A percentile compares a stretch with the other conserved stretches of the same genome.
These are phyloP conservation scores for Zaprionus obscuricornis DNA, from an alignment of 2,888 invertebrate genomes.

Conservation along the genomic window DNA sequence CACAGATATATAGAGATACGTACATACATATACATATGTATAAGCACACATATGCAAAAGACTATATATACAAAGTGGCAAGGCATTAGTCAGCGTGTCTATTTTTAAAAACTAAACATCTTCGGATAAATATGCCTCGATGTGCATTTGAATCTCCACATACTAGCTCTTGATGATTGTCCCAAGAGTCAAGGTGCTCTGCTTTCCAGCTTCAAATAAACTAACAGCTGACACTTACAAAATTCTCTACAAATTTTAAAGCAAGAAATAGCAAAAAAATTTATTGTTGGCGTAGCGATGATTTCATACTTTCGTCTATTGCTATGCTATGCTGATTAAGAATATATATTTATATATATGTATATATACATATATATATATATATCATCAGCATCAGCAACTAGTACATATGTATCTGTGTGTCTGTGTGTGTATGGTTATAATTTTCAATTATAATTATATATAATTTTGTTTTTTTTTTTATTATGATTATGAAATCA, in stretches of 20 bases:
- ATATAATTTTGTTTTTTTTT: too few species aligned
- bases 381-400: not conserved
- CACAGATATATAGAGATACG: constrained; percentile 1
- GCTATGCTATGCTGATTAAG: not conserved
- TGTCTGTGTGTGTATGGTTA: constrained; percentile 22
- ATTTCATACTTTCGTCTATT: too few species aligned
- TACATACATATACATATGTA: not conserved
- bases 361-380: too few species aligned
- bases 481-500: too few species aligned
- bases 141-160: constrained; percentile 17
- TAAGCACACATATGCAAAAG: not conserved
- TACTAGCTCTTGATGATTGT: constrained; percentile 11
- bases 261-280: not conserved
- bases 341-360: not conserved
- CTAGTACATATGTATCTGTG: not conserved
- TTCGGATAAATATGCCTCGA: constrained; percentile 8
- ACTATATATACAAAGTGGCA: not conserved
- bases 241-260: not conserved
- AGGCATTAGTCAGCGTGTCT: constrained; percentile 44
- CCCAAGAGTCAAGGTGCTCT: constrained; percentile 9
- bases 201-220: constrained; percentile 9
- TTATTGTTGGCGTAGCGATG: too few species aligned
- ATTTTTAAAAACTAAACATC: constrained; percentile 41
- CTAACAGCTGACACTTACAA: constrained; percentile 37
- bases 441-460: too few species aligned